Evolutionary conservation across 2,113 vertebrate species (phyloP).

Genomic region (Gadus chalcogrammus): DNA sequence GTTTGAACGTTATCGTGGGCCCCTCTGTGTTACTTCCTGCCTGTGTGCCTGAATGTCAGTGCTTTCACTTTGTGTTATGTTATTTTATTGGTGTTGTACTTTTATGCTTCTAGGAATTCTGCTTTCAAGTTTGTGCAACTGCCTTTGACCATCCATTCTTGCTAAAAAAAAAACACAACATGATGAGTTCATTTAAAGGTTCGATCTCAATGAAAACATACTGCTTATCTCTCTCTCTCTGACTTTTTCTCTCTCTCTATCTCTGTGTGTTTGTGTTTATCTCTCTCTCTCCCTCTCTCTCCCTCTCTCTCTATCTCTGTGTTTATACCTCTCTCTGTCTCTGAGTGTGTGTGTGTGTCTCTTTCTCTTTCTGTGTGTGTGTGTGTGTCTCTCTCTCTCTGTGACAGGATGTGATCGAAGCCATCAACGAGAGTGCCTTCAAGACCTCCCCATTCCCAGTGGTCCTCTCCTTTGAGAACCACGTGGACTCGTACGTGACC

Average conservation of each 20-base stretch:
- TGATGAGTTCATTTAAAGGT: too few relatives aligned
- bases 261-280: neutral
- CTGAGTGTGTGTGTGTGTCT: constrained; percentile 7
- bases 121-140: too few relatives aligned
- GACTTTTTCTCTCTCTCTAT: neutral
- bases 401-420: constrained; percentile 91
- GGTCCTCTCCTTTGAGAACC: constrained; percentile 97
- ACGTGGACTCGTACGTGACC: constrained; percentile 91
- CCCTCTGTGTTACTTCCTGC: too few relatives aligned
- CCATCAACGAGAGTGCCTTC: constrained; percentile 95
- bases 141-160: too few relatives aligned
- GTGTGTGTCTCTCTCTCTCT: constrained; percentile 7
- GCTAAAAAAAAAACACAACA: too few relatives aligned
- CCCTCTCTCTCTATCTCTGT: neutral
- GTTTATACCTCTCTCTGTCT: neutral
- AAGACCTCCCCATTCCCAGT: constrained; percentile 94
- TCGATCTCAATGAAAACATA: too few relatives aligned
- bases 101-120: too few relatives aligned
- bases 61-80: too few relatives aligned
- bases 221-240: neutral
- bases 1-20: too few relatives aligned
- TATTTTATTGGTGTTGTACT: too few relatives aligned
- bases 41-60: too few relatives aligned
- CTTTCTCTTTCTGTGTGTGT: too few relatives aligned
- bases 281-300: constrained; percentile 5